These are phyloP conservation scores for Parapsyche elsis DNA, from an alignment of 1,140 invertebrate species.

Conservation along the genomic window DNA sequence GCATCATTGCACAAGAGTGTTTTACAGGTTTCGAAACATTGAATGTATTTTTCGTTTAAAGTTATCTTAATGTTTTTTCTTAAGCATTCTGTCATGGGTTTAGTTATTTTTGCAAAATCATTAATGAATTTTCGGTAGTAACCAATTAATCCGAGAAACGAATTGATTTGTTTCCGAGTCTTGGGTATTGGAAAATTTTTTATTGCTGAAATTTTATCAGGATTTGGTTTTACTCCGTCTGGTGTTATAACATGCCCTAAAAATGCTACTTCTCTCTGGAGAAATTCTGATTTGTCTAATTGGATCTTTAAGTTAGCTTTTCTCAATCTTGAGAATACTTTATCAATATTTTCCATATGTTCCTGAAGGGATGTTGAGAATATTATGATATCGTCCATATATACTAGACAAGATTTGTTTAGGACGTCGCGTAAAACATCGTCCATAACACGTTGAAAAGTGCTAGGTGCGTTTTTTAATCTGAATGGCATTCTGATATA, in stretches of 20 bases:
- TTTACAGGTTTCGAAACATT: constrained; percentile 58
- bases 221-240: constrained; percentile 62
- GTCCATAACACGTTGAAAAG: constrained; percentile 58
- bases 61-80: constrained; percentile 57
- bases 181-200: constrained; percentile 61
- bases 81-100: constrained; percentile 59
- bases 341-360: constrained; percentile 57
- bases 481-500: constrained; percentile 63
- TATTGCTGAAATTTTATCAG: constrained; percentile 60
- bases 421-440: constrained; percentile 55
- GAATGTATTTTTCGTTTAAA: constrained; percentile 55
- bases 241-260: constrained; percentile 62
- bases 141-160: constrained; percentile 62
- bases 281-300: constrained; percentile 59
- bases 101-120: constrained; percentile 59
- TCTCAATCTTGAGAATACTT: constrained; percentile 60
- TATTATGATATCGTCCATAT: constrained; percentile 62
- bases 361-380: constrained; percentile 56
- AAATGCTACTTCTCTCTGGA: constrained; percentile 62
- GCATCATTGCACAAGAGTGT: constrained; percentile 48
- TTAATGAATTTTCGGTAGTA: constrained; percentile 58
- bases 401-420: constrained; percentile 58
- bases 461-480: constrained; percentile 57
- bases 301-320: constrained; percentile 61
- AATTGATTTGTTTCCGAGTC: constrained; percentile 60